Percentiles rank a stretch among this genome's conserved stretches.
These are phyloP conservation scores for Tetragnatha versicolor DNA, from an alignment of 1,140 invertebrate species.

Conservation along the genomic window DNA sequence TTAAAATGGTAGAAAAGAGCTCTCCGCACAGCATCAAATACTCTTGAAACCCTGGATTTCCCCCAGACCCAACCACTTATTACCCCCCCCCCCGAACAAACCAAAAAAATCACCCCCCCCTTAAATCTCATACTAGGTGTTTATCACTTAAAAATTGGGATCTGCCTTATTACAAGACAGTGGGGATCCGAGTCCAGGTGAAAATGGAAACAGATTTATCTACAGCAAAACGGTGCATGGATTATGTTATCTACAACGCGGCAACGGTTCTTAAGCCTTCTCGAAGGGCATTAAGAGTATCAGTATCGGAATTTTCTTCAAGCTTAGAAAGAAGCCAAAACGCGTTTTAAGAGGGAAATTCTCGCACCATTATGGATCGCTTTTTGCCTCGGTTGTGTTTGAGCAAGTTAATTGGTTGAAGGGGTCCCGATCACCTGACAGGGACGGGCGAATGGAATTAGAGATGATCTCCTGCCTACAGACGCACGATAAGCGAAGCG, in stretches of 20 bases:
- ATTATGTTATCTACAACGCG: conserved; percentile 43
- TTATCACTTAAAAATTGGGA: conserved; percentile 35
- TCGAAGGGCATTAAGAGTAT: conserved; percentile 40
- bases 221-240: conserved; percentile 6
- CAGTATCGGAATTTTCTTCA: conserved; percentile 50
- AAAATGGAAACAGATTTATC: conserved; percentile 54
- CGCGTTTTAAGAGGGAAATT: conserved; percentile 9
- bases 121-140: background rate
- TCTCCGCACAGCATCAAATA: no score
- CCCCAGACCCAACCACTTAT: background rate
- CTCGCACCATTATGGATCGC: conserved; percentile 35
- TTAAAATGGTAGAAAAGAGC: no score
- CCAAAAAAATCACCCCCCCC: background rate
- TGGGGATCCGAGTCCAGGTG: conserved; percentile 15
- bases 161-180: conserved; percentile 25
- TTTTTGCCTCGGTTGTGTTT: conserved; percentile 20
- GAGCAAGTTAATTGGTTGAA: conserved; percentile 49
- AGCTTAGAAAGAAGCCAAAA: conserved; percentile 7
- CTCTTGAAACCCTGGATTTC: no score
- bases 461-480: conserved; percentile 7
- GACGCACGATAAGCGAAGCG: conserved; percentile 15
- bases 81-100: background rate
- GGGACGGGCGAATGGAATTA: conserved; percentile 16
- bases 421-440: conserved; percentile 13
- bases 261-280: conserved; percentile 21